A percentile compares a stretch with the other conserved stretches of the same genome.
Conservation (phyloP, 2,797 vertebrate species). For the Melanotaenia boesemani region DNA sequence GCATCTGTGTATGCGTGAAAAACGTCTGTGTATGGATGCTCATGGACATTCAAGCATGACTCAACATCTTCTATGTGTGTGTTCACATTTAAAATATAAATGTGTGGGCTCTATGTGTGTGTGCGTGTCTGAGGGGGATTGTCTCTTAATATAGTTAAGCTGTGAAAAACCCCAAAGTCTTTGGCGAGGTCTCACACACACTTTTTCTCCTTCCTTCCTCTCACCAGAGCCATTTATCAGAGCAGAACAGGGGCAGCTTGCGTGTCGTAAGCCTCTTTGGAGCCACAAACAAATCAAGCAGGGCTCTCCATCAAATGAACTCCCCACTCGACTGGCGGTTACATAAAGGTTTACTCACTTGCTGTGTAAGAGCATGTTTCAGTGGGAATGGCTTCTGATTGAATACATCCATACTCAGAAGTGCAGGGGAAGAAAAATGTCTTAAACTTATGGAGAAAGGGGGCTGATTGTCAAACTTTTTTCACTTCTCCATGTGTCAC, state of each 20-base stretch:
- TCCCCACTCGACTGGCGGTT: slow-evolving; percentile 71
- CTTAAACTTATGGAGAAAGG: slow-evolving; percentile 29
- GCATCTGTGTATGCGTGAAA: slow-evolving; percentile 26
- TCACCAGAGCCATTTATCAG: slow-evolving; percentile 79
- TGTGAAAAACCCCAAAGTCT: slow-evolving; percentile 80
- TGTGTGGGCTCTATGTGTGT: slow-evolving; percentile 42
- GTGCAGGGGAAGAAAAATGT: slow-evolving; percentile 60
- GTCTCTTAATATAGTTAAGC: slow-evolving; percentile 81
- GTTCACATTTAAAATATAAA: slow-evolving; percentile 52
- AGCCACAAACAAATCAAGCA: slow-evolving; percentile 84
- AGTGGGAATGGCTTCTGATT: slow-evolving; percentile 71
- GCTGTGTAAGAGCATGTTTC: slow-evolving; percentile 75
- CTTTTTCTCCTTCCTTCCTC: slow-evolving; percentile 72
- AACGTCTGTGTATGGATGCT: slow-evolving; percentile 15
- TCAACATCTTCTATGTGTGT: slow-evolving; percentile 36
- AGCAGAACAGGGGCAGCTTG: slow-evolving; percentile 79
- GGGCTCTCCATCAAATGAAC: slow-evolving; percentile 79
- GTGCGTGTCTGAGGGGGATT: slow-evolving; percentile 66
- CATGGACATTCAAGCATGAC: slow-evolving; percentile 25
- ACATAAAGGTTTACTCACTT: slow-evolving; percentile 78
- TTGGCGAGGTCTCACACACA: slow-evolving; percentile 76
- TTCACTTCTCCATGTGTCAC: slow-evolving; percentile 57
- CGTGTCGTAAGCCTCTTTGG: slow-evolving; percentile 80
- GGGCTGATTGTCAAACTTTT: slow-evolving; percentile 68
- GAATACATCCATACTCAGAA: slow-evolving; percentile 70